These are phyloP conservation scores for Heliconius hortense DNA, from an alignment of 2,888 invertebrate species.

Conservation along the genomic window DNA sequence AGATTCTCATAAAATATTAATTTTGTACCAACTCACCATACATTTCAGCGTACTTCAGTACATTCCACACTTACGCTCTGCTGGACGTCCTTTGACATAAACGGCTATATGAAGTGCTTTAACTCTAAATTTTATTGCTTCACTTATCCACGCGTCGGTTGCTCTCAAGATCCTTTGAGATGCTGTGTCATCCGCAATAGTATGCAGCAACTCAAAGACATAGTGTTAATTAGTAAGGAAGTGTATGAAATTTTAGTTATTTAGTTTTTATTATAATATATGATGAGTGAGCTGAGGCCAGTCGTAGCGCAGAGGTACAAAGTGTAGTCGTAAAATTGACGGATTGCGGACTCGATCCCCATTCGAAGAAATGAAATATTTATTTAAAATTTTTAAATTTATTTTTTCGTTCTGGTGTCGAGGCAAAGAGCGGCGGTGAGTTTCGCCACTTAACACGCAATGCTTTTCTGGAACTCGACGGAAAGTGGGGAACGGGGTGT, in stretches of 20 bases:
- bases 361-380: no score
- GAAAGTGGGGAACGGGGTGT: no score
- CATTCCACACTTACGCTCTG: neutral
- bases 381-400: no score
- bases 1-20: no score
- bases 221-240: neutral
- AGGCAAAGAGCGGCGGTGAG: no score
- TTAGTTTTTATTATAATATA: neutral
- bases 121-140: constrained; percentile 16
- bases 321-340: no score
- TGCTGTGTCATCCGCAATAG: constrained; percentile 7
- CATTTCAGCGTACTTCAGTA: neutral
- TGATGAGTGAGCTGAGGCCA: no score
- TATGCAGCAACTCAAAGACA: neutral
- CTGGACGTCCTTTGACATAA: constrained; percentile 10
- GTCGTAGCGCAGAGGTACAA: no score
- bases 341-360: no score
- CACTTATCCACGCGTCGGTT: neutral
- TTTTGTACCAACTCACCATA: neutral
- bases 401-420: no score
- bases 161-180: constrained; percentile 16
- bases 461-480: no score
- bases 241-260: neutral
- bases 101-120: constrained; percentile 5
- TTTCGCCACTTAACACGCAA: no score